Conservation (phyloP, 2,888 invertebrate species). For the Hybos culiciformis region DNA sequence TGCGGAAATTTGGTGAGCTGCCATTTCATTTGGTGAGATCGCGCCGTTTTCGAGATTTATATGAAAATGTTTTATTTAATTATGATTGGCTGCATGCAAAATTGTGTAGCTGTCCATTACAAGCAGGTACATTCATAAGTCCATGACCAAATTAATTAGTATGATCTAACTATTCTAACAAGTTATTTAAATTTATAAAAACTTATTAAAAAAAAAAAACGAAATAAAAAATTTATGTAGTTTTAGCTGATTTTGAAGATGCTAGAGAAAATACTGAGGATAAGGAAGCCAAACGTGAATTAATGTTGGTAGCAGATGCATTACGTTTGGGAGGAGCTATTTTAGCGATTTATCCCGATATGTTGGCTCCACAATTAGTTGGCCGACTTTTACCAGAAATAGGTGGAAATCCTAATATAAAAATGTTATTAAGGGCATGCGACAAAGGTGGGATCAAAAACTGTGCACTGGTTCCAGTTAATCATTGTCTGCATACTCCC, state of each 20-base stretch:
- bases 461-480: constrained; percentile 81
- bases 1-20: constrained; percentile 91
- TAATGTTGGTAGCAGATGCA: constrained; percentile 87
- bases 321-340: constrained; percentile 89
- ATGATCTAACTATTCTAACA: no score
- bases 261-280: constrained; percentile 68
- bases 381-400: constrained; percentile 88
- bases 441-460: constrained; percentile 78
- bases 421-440: constrained; percentile 79
- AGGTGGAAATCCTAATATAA: constrained; percentile 64
- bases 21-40: constrained; percentile 91
- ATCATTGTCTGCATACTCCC: constrained; percentile 96
- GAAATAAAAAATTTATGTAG: no score
- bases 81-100: constrained; percentile 97
- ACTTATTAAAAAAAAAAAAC: no score
- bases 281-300: constrained; percentile 60
- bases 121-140: no score
- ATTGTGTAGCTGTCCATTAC: constrained; percentile 85
- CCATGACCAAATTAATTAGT: no score
- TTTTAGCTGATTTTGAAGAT: constrained; percentile 92
- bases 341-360: constrained; percentile 79
- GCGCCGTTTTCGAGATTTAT: constrained; percentile 77
- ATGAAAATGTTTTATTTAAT: constrained; percentile 87
- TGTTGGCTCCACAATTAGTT: constrained; percentile 89
- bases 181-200: no score